Base-by-base conservation (phyloP, 2,888 invertebrate species). In the Philereme vetulata region DNA sequence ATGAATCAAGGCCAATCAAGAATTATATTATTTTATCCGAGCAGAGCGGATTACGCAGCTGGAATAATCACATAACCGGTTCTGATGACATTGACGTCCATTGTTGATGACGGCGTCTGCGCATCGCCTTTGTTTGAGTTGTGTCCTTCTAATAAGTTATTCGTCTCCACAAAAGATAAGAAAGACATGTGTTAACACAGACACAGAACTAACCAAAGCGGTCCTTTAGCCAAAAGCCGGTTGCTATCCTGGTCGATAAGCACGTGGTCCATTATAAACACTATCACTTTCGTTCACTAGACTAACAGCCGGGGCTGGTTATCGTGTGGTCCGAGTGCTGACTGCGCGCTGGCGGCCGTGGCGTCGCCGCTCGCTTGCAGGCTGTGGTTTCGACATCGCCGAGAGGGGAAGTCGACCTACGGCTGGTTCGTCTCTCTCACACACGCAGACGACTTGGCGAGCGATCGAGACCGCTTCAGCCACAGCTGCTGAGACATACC, bases 371-470 rank as follows among this genome's bases (percentile, higher is more conserved):
- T 76, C 82, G 86, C 84, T 80, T 80, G 86, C 88, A 87, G 85
- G 82, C 82, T 67, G 77, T 77, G 81, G 84, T 91, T 88, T 86
- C 90, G 74, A 88, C 87, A 90, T 78, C 75, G 72, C 64, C 76
- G 80, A 78, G 79, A 81, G 83, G 84, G 84, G 82, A 81, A 76
- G 68, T 76, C 75, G 72, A 68, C 71, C 70, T 66, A 66, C 68
- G 67, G 59, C 76, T 66, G 57, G 54, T 66, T 65, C 70, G 71
- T 88, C 89, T 84, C 88, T 67, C 75, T 90, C 77, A 51, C 76
- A 72, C 89, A 51, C 68, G 64, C 56, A 35, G 42, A 40, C 34
- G 21, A 38, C 42, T 42, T 65, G 47, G 55, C 65, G 53, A 34
- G 58, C 60, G 61, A 51, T 51, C 66, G 85, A 83, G 80, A 87